These are phyloP conservation scores for Orientallactaga sibirica DNA, from an alignment of 2,797 vertebrate species.

Conservation along the genomic window DNA sequence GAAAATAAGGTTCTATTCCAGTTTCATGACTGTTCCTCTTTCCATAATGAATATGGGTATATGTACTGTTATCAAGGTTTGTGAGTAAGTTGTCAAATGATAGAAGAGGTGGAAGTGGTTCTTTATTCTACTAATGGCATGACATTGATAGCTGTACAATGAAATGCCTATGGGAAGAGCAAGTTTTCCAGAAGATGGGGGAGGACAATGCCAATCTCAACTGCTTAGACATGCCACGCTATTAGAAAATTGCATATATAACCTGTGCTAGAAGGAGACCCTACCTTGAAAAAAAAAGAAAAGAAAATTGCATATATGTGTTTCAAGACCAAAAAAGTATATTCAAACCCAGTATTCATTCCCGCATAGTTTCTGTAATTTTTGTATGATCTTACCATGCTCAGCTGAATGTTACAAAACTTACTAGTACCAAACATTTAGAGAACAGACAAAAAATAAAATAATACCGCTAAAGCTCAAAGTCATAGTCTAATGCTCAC, in stretches of 20 bases:
- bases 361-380: slow-evolving; percentile 12
- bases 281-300: too few relatives aligned
- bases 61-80: slow-evolving; percentile 19
- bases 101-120: background rate
- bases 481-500: slow-evolving; percentile 16
- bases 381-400: slow-evolving; percentile 17
- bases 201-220: background rate
- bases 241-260: slow-evolving; percentile 18
- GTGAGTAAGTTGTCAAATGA: slow-evolving; percentile 20
- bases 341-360: background rate
- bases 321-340: slow-evolving; percentile 24
- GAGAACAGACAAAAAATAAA: slow-evolving; percentile 15
- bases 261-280: too few relatives aligned
- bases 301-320: too few relatives aligned
- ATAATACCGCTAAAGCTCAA: background rate
- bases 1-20: background rate
- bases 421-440: background rate
- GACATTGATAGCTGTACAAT: background rate
- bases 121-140: slow-evolving; percentile 51
- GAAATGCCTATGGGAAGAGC: background rate
- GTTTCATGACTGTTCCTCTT: slow-evolving; percentile 35
- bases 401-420: slow-evolving; percentile 23
- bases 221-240: background rate
- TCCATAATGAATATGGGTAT: background rate
- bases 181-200: slow-evolving; percentile 5